phyloP scores from a whole-genome alignment of 2,113 vertebrate genomes.

The Entomyzon cyanotis region DNA sequence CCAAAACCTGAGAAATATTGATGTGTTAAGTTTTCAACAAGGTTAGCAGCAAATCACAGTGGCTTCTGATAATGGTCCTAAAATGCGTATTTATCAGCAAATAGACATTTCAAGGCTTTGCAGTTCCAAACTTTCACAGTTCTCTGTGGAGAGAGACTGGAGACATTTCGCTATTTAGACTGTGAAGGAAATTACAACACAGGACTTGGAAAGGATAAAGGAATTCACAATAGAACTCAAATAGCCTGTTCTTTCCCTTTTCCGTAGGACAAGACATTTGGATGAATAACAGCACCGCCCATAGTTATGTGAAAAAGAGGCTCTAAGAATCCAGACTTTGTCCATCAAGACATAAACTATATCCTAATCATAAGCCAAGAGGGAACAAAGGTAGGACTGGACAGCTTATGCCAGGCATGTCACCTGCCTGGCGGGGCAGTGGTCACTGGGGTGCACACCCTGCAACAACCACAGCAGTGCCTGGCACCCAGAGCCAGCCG shows the following conservation, averaged over 20 bases:
- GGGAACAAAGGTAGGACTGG: background rate
- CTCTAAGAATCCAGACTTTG: background rate
- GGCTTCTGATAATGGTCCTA: background rate
- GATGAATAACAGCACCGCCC: background rate
- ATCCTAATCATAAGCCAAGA: background rate
- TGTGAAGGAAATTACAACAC: constrained; percentile 19
- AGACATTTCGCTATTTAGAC: background rate
- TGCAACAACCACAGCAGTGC: background rate
- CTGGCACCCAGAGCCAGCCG: background rate
- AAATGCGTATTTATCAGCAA: background rate
- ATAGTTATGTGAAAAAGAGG: background rate
- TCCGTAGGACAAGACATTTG: background rate
- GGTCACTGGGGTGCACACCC: background rate
- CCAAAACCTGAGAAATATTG: background rate
- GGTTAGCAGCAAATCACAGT: background rate
- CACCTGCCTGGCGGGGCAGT: background rate
- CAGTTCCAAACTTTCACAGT: background rate
- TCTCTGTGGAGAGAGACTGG: background rate
- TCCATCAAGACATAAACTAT: background rate
- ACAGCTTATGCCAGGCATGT: background rate
- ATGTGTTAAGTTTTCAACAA: background rate
- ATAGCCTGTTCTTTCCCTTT: background rate
- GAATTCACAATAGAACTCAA: background rate
- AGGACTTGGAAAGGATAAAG: constrained; percentile 2
- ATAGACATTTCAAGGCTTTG: background rate